phyloP scores from a whole-genome alignment of 1,140 invertebrate species.

The Drosophila saltans region DNA sequence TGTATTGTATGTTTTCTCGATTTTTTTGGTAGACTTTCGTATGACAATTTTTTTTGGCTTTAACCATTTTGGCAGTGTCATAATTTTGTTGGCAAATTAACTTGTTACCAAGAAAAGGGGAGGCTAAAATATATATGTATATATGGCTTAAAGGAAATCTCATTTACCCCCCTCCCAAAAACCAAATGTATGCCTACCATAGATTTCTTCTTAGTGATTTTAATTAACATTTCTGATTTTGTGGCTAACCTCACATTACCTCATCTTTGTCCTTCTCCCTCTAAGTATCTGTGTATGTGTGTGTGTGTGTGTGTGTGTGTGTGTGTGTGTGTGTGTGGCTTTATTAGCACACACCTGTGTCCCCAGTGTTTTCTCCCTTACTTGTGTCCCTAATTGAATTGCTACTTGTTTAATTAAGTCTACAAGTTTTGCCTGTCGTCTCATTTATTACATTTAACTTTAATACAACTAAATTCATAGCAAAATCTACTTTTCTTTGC shows the following conservation, averaged over 20 bases:
- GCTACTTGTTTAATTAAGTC: conserved; percentile 71
- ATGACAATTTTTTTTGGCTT: conserved; percentile 22
- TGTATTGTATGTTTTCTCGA: conserved; percentile 2
- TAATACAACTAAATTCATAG: conserved; percentile 62
- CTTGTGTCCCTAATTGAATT: conserved; percentile 70
- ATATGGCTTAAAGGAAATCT: neutral
- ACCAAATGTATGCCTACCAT: neutral
- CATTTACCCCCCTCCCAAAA: neutral
- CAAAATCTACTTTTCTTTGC: conserved; percentile 37
- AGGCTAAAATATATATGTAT: neutral
- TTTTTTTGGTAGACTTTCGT: neutral
- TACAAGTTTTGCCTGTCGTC: conserved; percentile 48
- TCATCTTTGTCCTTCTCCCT: conserved; percentile 10
- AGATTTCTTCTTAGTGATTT: conserved; percentile 60
- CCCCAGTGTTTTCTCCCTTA: conserved; percentile 38
- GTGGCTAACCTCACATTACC: conserved; percentile 45
- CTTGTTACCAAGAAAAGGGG: conserved; percentile 10
- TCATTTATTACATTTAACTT: conserved; percentile 51
- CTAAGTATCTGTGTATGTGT: neutral
- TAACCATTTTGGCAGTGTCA: conserved; percentile 33
- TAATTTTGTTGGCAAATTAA: conserved; percentile 52
- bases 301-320: conserved; percentile 19
- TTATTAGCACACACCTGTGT: conserved; percentile 66
- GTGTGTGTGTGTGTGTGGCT: conserved; percentile 20
- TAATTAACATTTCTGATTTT: conserved; percentile 82